These are phyloP conservation scores for Agelaius tricolor DNA, from an alignment of 2,113 vertebrate genomes.

Conservation along the genomic window DNA sequence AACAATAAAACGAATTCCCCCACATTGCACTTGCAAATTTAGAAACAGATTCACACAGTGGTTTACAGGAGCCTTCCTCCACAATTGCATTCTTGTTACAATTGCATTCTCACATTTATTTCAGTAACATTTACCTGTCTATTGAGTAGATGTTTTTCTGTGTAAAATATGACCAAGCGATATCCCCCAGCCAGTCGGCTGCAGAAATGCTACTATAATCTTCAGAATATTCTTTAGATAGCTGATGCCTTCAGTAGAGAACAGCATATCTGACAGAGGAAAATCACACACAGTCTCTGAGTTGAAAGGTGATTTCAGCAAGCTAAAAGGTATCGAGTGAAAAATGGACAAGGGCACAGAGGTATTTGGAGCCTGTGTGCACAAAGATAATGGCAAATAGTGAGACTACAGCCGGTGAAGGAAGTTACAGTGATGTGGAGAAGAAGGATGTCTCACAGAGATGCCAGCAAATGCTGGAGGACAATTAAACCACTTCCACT, in stretches of 20 bases:
- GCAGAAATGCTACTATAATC: background rate
- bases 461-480: background rate
- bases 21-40: background rate
- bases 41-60: background rate
- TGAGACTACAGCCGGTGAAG: background rate
- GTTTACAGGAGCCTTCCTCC: background rate
- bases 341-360: background rate
- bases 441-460: background rate
- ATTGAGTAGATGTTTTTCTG: background rate
- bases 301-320: background rate
- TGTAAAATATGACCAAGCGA: background rate
- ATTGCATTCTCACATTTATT: background rate
- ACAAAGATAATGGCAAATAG: background rate
- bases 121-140: background rate
- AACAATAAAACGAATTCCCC: background rate
- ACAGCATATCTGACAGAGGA: background rate
- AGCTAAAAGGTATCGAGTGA: background rate
- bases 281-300: background rate
- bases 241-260: background rate
- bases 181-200: background rate
- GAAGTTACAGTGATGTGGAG: background rate
- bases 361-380: fast-evolving
- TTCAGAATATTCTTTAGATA: background rate
- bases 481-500: background rate
- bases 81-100: background rate